These are phyloP conservation scores for Scaptomyza flava DNA, from an alignment of 2,888 invertebrate genomes.

Conservation along the genomic window DNA sequence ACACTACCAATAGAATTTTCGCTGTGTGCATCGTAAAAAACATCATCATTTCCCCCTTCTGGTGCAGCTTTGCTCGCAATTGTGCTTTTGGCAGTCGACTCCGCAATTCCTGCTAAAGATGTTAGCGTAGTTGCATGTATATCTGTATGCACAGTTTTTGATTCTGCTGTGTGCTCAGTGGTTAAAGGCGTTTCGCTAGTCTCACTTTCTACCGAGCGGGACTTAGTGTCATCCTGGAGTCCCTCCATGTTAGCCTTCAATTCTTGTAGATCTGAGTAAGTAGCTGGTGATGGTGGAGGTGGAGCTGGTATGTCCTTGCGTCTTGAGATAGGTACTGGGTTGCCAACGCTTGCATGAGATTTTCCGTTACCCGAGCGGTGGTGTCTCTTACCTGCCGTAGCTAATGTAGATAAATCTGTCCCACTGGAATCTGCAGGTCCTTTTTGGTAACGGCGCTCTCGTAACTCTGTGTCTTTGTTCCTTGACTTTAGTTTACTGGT, in stretches of 20 bases:
- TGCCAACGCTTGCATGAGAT: conserved; percentile 17
- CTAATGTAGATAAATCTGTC: neutral
- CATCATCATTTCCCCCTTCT: conserved; percentile 80
- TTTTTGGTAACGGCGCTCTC: conserved; percentile 39
- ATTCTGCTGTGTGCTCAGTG: conserved; percentile 6
- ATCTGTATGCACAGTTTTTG: neutral
- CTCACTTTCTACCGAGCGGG: conserved; percentile 64
- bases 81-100: conserved; percentile 28
- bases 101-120: conserved; percentile 17
- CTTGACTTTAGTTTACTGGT: conserved; percentile 51
- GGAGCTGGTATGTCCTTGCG: conserved; percentile 80
- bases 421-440: conserved; percentile 6
- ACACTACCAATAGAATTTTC: conserved; percentile 72
- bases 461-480: conserved; percentile 47
- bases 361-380: conserved; percentile 61
- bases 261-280: conserved; percentile 80
- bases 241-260: conserved; percentile 77
- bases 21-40: conserved; percentile 83
- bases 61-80: conserved; percentile 29
- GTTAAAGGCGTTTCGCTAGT: conserved; percentile 46
- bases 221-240: conserved; percentile 72
- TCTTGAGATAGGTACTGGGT: conserved; percentile 33
- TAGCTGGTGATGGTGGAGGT: conserved; percentile 79
- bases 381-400: conserved; percentile 49
- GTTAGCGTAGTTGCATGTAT: conserved; percentile 11